Base-by-base conservation (phyloP, 2,113 vertebrate species). In the Fregetta grallaria region DNA sequence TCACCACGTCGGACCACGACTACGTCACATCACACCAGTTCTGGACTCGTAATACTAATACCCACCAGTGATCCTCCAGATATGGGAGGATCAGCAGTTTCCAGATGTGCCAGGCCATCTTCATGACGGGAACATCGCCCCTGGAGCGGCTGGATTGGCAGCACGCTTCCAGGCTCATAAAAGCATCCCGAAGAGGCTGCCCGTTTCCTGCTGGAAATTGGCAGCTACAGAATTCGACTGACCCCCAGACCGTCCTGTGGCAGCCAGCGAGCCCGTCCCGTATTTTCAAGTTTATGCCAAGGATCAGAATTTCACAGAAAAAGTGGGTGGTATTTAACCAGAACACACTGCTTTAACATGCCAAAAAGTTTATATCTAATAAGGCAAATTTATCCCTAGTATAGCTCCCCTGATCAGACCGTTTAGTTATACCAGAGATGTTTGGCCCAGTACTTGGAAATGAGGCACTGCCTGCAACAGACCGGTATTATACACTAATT, bases 171-270 rank as follows among this genome's bases (percentile, higher is more conserved):
- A 26, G 71, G 63, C 47, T 70, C 47, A 12, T 20, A 61, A 11
- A 42, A 70, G n/a, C 21, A 70, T n/a, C 40, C 63, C 79, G 30
- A 38, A 45, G 38, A 61, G 34, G 45, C 27, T 32, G 26, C 27
- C 27, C 4, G 0, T 58, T 81, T 50, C 32, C 68, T 42, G 44
- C 66, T 44, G 34, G 53, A 30, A 61, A 10, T 3, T 3, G 70
- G 53, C 17, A 42, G 26, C 47, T 59, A 30, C 4, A 26, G 67
- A 36, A 32, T 18, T 36, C 44, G 30, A 3, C 34, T 3, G 15
- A 34, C 29, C 27, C 23, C 29, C 25, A 14, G 55, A 6, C 17
- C 3, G 8, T 11, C 2, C 1, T 7, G 15, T 3, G 1, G 34
- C 56, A 23, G 47, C 5, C 65, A 27, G 66, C 1, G 2, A 71